These are phyloP conservation scores for Centropus bengalensis DNA, from an alignment of 2,113 vertebrate genomes.

Conservation along the genomic window DNA sequence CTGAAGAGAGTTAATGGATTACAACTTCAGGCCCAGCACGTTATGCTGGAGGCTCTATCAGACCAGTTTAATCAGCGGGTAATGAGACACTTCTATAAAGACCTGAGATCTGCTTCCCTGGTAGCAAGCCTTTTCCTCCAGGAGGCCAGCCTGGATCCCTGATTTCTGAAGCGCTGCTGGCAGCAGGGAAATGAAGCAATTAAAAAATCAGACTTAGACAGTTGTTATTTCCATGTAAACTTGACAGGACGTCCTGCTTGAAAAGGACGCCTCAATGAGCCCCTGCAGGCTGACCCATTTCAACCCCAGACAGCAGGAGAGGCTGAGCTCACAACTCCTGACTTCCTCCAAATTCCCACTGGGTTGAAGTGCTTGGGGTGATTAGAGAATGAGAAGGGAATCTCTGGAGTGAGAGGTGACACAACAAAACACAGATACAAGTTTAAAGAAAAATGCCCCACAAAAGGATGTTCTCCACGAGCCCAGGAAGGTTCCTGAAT, in stretches of 20 bases:
- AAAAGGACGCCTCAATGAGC: not conserved
- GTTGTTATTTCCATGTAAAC: not conserved
- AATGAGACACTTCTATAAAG: slow-evolving; percentile 34
- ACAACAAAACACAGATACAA: not conserved
- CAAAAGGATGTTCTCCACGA: not conserved
- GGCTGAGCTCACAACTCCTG: not conserved
- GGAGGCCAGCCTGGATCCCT: not conserved
- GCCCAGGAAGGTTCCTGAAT: not conserved
- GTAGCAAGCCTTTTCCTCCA: not conserved
- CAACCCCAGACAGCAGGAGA: not conserved
- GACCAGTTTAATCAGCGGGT: slow-evolving; percentile 31
- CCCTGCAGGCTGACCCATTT: not conserved
- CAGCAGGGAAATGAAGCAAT: not conserved
- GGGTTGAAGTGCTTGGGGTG: not conserved
- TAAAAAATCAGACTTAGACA: not conserved
- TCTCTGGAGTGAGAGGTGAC: not conserved
- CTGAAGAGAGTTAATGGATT: slow-evolving; percentile 12
- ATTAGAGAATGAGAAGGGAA: not conserved
- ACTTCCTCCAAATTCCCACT: not conserved
- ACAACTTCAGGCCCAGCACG: not conserved
- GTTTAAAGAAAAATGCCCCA: not conserved
- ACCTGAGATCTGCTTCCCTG: not conserved
- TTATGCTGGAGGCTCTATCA: not conserved
- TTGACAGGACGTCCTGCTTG: not conserved
- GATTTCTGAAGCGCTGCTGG: not conserved